These are phyloP conservation scores for Perca flavescens DNA, from an alignment of 2,113 vertebrate genomes.

Conservation along the genomic window DNA sequence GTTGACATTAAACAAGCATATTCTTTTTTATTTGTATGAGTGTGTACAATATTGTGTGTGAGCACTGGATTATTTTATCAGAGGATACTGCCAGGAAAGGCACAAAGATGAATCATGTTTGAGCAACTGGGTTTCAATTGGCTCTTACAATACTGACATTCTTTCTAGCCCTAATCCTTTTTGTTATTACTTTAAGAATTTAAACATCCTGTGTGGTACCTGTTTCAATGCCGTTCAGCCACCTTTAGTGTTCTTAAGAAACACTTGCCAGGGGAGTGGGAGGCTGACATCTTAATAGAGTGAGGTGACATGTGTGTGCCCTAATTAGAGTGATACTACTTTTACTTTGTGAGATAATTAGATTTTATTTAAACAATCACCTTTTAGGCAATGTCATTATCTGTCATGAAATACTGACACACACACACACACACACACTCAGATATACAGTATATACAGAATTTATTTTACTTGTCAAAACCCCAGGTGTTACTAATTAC, in stretches of 20 bases:
- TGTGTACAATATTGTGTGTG: slow-evolving; percentile 8
- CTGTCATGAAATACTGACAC: slow-evolving; percentile 4
- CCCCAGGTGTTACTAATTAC: too few relatives aligned
- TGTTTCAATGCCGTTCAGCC: background rate
- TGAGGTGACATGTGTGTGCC: slow-evolving; percentile 33
- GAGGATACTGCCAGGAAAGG: slow-evolving; percentile 4
- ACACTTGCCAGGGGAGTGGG: background rate
- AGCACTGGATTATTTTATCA: slow-evolving; percentile 28
- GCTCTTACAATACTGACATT: background rate
- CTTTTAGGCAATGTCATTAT: slow-evolving; percentile 34
- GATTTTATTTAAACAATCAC: slow-evolving; percentile 59
- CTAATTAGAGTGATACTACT: slow-evolving; percentile 61
- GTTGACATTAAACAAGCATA: slow-evolving; percentile 3
- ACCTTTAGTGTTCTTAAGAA: slow-evolving; percentile 9
- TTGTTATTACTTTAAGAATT: slow-evolving; percentile 27
- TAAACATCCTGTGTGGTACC: background rate
- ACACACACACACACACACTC: background rate
- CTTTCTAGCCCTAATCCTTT: background rate
- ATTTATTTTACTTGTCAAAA: too few relatives aligned
- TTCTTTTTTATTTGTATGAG: slow-evolving; percentile 3
- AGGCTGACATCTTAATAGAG: slow-evolving; percentile 20
- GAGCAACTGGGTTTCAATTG: slow-evolving; percentile 12
- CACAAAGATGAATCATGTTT: slow-evolving; percentile 24
- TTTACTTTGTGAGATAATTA: slow-evolving; percentile 63
- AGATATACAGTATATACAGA: background rate